A percentile compares a stretch with the other conserved stretches of the same genome.
Evolutionary conservation across 2,888 invertebrate genomes (phyloP).

Genomic region (Lasioglossum figueresi): DNA sequence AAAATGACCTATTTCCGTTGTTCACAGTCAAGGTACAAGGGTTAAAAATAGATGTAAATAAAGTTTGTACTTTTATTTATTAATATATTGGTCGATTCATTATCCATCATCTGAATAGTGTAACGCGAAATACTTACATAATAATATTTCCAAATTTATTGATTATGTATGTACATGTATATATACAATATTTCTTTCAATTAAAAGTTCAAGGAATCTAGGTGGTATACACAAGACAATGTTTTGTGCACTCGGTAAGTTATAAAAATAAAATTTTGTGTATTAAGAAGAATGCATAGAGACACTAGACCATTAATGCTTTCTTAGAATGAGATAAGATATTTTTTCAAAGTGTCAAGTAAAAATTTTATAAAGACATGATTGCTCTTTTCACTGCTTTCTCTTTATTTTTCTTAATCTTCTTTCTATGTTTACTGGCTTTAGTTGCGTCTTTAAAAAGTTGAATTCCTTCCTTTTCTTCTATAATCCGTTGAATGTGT

Average conservation of each 20-base stretch:
- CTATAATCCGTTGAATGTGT: conserved; percentile 90
- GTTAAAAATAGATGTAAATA: background rate
- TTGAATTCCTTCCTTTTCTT: conserved; percentile 90
- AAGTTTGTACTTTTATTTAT: background rate
- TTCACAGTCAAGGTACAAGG: background rate
- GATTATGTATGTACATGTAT: background rate
- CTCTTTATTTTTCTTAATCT: conserved; percentile 87
- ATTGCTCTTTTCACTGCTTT: conserved; percentile 87
- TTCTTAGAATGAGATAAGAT: background rate
- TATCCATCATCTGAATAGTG: background rate
- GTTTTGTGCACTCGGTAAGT: background rate
- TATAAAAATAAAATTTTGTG: background rate
- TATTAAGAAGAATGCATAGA: background rate
- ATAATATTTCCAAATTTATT: conserved; percentile 26
- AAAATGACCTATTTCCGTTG: conserved; percentile 38
- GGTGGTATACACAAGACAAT: background rate
- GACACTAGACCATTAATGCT: background rate
- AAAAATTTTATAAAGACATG: conserved; percentile 81
- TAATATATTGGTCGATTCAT: background rate
- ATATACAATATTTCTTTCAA: conserved; percentile 27
- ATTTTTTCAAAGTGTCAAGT: background rate
- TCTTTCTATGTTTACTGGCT: conserved; percentile 87
- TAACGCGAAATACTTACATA: conserved; percentile 3
- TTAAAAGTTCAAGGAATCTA: background rate
- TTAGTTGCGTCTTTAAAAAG: conserved; percentile 91